phyloP scores from a whole-genome alignment of 2,888 invertebrate genomes.

The Meganola albula region DNA sequence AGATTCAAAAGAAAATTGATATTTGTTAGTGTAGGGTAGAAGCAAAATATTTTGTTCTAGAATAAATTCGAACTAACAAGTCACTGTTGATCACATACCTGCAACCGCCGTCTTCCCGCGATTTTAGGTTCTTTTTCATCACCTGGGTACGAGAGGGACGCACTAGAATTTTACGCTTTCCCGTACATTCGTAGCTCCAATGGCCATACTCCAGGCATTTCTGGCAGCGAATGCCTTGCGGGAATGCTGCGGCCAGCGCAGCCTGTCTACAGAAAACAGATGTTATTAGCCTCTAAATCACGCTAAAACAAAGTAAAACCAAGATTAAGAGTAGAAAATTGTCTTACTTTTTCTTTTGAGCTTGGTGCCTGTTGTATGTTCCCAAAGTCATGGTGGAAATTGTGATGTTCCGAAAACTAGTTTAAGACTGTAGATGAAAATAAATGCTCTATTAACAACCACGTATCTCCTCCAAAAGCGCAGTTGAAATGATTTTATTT shows the following conservation, averaged over 20 bases:
- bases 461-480: too few relatives aligned
- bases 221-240: constrained; percentile 90
- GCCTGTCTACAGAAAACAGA: constrained; percentile 60
- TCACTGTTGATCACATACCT: too few relatives aligned
- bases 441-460: constrained; percentile 8
- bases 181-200: constrained; percentile 96
- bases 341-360: constrained; percentile 61
- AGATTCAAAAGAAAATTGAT: too few relatives aligned
- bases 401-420: constrained; percentile 8
- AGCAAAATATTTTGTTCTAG: constrained; percentile 8
- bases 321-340: constrained; percentile 13
- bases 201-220: constrained; percentile 95
- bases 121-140: constrained; percentile 81
- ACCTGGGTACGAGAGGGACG: constrained; percentile 89
- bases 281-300: constrained; percentile 16
- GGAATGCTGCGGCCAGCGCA: constrained; percentile 80
- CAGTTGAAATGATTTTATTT: too few relatives aligned
- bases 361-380: constrained; percentile 69
- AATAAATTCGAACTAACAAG: too few relatives aligned
- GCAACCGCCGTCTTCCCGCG: constrained; percentile 54
- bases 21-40: too few relatives aligned
- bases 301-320: constrained; percentile 9
- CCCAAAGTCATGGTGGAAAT: constrained; percentile 60
- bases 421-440: constrained; percentile 23
- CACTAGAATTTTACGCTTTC: constrained; percentile 91